These are phyloP conservation scores for Archips crataeganus DNA, from an alignment of 2,888 invertebrate species.

Conservation along the genomic window DNA sequence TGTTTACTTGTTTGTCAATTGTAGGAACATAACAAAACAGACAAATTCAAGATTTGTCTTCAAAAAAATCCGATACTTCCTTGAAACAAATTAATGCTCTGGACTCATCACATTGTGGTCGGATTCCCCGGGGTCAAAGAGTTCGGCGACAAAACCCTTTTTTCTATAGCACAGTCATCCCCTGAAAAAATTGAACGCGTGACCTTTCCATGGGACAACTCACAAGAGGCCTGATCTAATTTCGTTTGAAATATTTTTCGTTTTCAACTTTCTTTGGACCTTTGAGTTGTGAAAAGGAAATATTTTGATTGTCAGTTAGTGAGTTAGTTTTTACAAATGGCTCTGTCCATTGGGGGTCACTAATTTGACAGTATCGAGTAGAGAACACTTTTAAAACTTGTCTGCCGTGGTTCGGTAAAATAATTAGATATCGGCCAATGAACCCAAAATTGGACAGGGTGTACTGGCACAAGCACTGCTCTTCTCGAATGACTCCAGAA, in stretches of 20 bases:
- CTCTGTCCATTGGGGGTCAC: no score
- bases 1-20: no score
- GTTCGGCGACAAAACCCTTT: slow-evolving; percentile 9
- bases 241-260: slow-evolving; percentile 18
- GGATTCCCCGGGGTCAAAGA: slow-evolving; percentile 9
- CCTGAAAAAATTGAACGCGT: slow-evolving; percentile 3
- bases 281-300: background rate
- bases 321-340: no score
- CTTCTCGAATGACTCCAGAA: no score
- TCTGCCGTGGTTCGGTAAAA: no score
- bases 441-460: no score
- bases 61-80: background rate
- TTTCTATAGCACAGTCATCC: background rate
- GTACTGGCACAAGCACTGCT: no score
- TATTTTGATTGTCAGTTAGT: background rate
- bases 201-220: slow-evolving; percentile 5
- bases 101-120: slow-evolving; percentile 3
- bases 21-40: no score
- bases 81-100: slow-evolving; percentile 11
- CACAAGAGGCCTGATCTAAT: slow-evolving; percentile 17
- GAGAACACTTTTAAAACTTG: no score
- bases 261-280: background rate
- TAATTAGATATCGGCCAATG: no score
- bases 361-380: no score
- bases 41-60: no score